A percentile compares a stretch with the other conserved stretches of the same genome.
Conservation (phyloP, 2,113 vertebrate genomes). For the Leptobrachium ailaonicum region DNA sequence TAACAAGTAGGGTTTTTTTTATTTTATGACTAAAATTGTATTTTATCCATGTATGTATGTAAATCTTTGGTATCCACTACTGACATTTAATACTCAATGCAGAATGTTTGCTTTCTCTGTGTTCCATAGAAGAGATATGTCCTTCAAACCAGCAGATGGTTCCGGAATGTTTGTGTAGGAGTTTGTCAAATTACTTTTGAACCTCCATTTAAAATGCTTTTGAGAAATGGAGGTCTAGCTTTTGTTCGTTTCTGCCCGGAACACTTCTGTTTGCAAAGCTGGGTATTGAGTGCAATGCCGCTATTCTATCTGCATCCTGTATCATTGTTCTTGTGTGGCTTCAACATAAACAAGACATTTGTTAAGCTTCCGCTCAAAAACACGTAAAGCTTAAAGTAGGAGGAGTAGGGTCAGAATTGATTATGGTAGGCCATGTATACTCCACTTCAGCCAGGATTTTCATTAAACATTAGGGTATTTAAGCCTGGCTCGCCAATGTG, state of each 20-base stretch:
- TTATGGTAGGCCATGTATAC: too few species aligned
- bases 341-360: background rate
- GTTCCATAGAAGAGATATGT: background rate
- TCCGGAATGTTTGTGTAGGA: constrained; percentile 20
- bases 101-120: background rate
- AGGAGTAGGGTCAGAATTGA: too few species aligned
- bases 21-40: too few species aligned
- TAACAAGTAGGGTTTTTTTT: too few species aligned
- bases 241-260: background rate
- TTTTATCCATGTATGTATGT: too few species aligned
- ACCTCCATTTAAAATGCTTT: constrained; percentile 1
- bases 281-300: background rate
- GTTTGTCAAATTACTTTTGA: constrained; percentile 18
- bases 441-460: too few species aligned
- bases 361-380: too few species aligned
- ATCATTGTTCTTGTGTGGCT: background rate
- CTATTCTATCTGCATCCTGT: background rate
- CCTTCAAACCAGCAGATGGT: constrained; percentile 18
- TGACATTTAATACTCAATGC: too few species aligned
- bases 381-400: too few species aligned
- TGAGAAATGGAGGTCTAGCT: background rate
- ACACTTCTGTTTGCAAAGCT: constrained; percentile 6
- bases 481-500: too few species aligned
- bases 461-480: too few species aligned
- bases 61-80: too few species aligned